phyloP scores from a whole-genome alignment of 1,140 invertebrate genomes.

The Goniozus legneri region DNA sequence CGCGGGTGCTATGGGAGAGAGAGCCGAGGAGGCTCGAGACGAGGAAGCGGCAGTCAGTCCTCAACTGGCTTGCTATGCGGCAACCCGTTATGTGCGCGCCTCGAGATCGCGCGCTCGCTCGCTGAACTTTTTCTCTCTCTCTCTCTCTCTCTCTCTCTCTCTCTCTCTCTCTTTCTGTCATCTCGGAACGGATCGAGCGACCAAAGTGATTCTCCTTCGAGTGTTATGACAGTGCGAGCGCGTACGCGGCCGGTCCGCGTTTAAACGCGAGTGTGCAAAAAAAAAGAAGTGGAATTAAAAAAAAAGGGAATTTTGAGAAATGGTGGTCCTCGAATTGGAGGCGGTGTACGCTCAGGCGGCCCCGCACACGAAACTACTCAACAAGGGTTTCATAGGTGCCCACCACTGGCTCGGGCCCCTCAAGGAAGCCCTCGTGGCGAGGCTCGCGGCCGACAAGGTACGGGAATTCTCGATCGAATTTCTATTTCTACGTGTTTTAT shows the following conservation, averaged over 20 bases:
- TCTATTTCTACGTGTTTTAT: not conserved
- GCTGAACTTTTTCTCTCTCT: slow-evolving; percentile 13
- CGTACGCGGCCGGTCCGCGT: not conserved
- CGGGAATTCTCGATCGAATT: not conserved
- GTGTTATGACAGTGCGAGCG: not conserved
- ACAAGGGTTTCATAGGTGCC: slow-evolving; percentile 82
- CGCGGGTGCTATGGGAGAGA: slow-evolving; percentile 31
- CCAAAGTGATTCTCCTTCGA: slow-evolving; percentile 3
- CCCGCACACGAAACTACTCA: slow-evolving; percentile 79
- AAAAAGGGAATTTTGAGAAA: slow-evolving; percentile 34
- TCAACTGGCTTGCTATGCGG: slow-evolving; percentile 56
- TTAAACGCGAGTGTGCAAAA: not conserved
- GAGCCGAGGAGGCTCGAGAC: slow-evolving; percentile 27
- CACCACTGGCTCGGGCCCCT: slow-evolving; percentile 84
- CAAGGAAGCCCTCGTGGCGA: slow-evolving; percentile 50
- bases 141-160: slow-evolving; percentile 9
- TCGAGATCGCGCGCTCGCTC: slow-evolving; percentile 36
- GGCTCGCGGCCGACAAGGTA: slow-evolving; percentile 53
- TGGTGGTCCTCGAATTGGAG: slow-evolving; percentile 74
- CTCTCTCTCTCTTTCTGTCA: not conserved
- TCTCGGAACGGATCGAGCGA: not conserved
- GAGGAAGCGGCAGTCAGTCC: slow-evolving; percentile 50
- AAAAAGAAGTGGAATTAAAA: not conserved
- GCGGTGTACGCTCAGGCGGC: slow-evolving; percentile 73
- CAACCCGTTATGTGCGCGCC: slow-evolving; percentile 38